A percentile compares a stretch with the other conserved stretches of the same genome.
phyloP scores from a whole-genome alignment of 2,888 invertebrate genomes.

The Heliconius erato region DNA sequence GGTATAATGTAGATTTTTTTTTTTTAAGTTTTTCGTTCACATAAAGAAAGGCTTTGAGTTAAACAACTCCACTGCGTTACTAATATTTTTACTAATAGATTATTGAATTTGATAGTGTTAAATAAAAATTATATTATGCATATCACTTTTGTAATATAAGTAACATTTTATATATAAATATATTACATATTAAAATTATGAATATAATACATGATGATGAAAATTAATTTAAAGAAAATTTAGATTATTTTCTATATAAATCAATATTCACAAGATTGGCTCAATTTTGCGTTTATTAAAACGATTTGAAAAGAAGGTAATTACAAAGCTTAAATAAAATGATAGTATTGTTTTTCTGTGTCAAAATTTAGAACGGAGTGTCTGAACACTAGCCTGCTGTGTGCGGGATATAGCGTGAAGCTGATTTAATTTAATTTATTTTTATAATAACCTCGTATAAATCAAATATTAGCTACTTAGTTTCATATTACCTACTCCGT shows the following conservation, averaged over 20 bases:
- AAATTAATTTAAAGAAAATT: background rate
- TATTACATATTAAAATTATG: too few species aligned
- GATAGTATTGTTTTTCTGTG: background rate
- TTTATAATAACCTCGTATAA: background rate
- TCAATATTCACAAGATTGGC: background rate
- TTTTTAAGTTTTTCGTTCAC: background rate
- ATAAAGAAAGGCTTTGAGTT: background rate
- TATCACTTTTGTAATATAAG: background rate
- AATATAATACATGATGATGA: too few species aligned
- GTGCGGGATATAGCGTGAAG: too few species aligned
- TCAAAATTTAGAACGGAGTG: background rate
- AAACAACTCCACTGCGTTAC: background rate
- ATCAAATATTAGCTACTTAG: background rate
- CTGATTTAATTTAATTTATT: too few species aligned
- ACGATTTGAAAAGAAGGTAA: too few species aligned
- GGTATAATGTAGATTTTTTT: background rate
- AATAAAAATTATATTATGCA: background rate
- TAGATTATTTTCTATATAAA: background rate
- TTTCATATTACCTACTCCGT: slow-evolving; percentile 22
- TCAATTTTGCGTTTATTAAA: too few species aligned
- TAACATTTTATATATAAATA: background rate
- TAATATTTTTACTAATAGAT: background rate
- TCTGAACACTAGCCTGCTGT: too few species aligned
- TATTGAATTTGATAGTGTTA: background rate
- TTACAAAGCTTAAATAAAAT: too few species aligned